phyloP scores from a whole-genome alignment of 2,113 vertebrate genomes.

The Elaphurus davidianus region DNA sequence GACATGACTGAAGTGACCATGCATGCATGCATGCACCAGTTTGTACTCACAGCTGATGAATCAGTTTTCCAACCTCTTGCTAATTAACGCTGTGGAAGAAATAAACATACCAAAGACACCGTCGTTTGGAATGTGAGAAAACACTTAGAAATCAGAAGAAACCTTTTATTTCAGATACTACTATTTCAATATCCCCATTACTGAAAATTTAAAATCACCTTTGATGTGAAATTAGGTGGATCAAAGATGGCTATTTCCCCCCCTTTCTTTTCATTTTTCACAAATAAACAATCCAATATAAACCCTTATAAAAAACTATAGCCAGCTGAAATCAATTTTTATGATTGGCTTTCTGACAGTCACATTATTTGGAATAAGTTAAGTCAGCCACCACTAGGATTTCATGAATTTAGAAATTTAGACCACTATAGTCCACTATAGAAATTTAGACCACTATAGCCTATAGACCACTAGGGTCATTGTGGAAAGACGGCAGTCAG shows the following conservation, averaged over 20 bases:
- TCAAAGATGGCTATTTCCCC: neutral
- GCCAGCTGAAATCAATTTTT: neutral
- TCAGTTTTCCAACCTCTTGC: neutral
- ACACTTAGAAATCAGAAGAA: neutral
- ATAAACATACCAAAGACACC: neutral
- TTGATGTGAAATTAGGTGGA: neutral
- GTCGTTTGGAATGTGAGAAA: neutral
- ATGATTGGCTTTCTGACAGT: neutral
- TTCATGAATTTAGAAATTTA: slow-evolving; percentile 8
- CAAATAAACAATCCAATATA: neutral
- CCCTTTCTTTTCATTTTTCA: neutral
- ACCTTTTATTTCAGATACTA: neutral
- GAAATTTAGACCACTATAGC: neutral
- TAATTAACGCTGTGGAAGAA: slow-evolving; percentile 8
- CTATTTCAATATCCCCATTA: neutral
- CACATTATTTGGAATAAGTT: neutral
- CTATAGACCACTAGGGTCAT: neutral
- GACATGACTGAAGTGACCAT: neutral
- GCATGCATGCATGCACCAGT: neutral
- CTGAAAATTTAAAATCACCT: neutral
- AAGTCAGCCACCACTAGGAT: neutral
- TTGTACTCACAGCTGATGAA: neutral
- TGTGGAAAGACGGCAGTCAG: neutral
- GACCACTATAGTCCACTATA: neutral
- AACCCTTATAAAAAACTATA: neutral